Base-by-base conservation (phyloP, 2,113 vertebrate species). In the Progne subis region DNA sequence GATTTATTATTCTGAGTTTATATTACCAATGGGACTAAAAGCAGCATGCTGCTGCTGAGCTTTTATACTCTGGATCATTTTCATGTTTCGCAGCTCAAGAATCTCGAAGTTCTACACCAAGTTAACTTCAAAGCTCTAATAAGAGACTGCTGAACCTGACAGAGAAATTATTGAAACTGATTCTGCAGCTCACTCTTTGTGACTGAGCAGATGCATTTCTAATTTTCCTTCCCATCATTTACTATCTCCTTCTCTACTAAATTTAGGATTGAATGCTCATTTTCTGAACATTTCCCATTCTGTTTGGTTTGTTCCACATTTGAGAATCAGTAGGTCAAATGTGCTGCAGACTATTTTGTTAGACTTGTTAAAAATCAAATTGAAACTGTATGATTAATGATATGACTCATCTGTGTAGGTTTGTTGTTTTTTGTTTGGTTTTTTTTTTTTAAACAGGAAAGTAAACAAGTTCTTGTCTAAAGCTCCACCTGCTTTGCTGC, bases 121-220 rank as follows among this genome's bases (percentile, higher is more conserved):
- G 90, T 91, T 94, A 91, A 90, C 87, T 95, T 95, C 91, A 85
- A 65, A 90, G 37, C 60, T 61, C 85, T 95, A 87, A 95, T 70
- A 78, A 94, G 92, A 94, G 87, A 55, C 12, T 95, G 91, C 81
- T 44, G 90, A 95, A 98, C 95, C 91, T 92, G 72, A 86, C 50
- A 78, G 86, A 81, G 87, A 95, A 93, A 84, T 82, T 81, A 74
- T 92, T 89, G 80, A 95, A 85, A 92, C 79, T 56, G 71, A 85
- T 90, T 95, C 84, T 94, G 52, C 57, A 87, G 41, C 67, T 86
- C 61, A 86, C 67, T 91, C 96, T 98, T 96, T 97, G 87, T 96
- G 94, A 97, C 91, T 94, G 97, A 97, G 96, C 97, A 98, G 97
- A 98, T 98, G 97, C 91, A 97, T 92, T 97, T 97, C 97, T 97